A percentile compares a stretch with the other conserved stretches of the same genome.
These are phyloP conservation scores for Phylloscopus trochiloides DNA, from an alignment of 2,113 vertebrate genomes.

Conservation along the genomic window DNA sequence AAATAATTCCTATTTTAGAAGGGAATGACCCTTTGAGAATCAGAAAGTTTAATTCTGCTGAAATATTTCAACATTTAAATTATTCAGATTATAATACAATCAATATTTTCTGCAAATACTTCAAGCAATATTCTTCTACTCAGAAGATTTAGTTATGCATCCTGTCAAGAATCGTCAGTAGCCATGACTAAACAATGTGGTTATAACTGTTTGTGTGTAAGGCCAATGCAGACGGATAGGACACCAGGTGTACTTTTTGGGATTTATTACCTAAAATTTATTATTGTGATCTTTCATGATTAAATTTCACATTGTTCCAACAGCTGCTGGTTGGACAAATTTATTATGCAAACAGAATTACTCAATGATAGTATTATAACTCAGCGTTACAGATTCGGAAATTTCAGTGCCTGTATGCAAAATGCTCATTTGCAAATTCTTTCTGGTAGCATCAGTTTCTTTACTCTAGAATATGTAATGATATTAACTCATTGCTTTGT, in stretches of 20 bases:
- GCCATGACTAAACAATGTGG: neutral
- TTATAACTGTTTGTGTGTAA: neutral
- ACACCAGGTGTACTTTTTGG: neutral
- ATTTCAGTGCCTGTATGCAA: neutral
- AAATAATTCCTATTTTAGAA: neutral
- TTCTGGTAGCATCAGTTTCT: neutral
- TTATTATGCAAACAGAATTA: neutral
- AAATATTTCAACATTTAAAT: neutral
- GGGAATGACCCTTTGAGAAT: neutral
- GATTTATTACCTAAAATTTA: neutral
- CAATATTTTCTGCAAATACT: neutral
- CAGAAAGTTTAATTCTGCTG: neutral
- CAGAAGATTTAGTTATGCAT: neutral
- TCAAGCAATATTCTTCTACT: neutral
- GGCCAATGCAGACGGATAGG: neutral
- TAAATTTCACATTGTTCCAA: conserved; percentile 1
- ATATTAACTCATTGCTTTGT: neutral
- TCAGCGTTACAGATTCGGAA: neutral
- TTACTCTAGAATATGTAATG: neutral
- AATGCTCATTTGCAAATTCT: neutral
- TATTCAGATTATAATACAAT: neutral
- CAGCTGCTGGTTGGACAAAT: neutral
- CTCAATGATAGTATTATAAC: neutral
- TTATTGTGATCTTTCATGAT: neutral
- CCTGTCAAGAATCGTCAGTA: neutral